These are phyloP conservation scores for Desmodus rotundus DNA, from an alignment of 2,113 vertebrate genomes.

Conservation along the genomic window DNA sequence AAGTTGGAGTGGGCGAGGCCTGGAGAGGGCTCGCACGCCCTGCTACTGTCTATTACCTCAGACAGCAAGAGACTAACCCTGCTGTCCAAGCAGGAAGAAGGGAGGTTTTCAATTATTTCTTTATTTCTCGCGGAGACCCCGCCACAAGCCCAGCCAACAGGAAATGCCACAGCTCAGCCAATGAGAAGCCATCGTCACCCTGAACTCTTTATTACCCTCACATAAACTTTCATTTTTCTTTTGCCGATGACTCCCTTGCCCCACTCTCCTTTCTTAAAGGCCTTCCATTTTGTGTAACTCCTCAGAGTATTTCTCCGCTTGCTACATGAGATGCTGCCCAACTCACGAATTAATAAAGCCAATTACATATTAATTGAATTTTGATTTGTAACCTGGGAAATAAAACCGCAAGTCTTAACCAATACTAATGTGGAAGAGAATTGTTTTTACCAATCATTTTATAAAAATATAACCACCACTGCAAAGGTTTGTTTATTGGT, in stretches of 20 bases:
- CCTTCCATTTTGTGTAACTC: not conserved
- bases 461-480: not conserved
- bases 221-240: not conserved
- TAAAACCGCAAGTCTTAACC: conserved; percentile 64
- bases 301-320: not conserved
- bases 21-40: not conserved
- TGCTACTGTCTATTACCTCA: not conserved
- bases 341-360: not conserved
- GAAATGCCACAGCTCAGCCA: not conserved
- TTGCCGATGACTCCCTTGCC: not conserved
- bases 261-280: not conserved
- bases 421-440: not conserved
- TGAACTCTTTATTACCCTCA: not conserved
- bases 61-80: not conserved
- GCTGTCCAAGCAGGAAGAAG: not conserved
- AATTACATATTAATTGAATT: not conserved
- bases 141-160: not conserved
- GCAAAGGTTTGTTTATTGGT: not conserved
- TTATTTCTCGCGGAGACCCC: not conserved
- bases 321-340: not conserved
- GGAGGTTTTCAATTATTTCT: not conserved
- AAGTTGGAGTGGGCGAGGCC: not conserved
- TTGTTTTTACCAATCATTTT: not conserved
- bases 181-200: not conserved
- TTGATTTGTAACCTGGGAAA: not conserved